Evolutionary conservation across 2,797 vertebrate genomes (phyloP).

Genomic region (Pempheris klunzingeri): DNA sequence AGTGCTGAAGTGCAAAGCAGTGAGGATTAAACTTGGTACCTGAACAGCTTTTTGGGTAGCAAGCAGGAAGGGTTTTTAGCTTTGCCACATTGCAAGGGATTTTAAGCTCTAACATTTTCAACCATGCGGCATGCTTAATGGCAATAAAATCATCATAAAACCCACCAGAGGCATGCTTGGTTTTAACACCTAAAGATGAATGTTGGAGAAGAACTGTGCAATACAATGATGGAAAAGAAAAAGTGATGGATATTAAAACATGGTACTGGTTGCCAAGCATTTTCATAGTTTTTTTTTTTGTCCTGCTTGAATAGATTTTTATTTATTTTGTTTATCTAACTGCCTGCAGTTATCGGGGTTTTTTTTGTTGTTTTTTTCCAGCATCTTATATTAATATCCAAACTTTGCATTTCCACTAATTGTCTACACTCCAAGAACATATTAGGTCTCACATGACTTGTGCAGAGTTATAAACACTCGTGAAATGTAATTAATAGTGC

Average conservation of each 20-base stretch:
- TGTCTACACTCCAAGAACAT: not conserved
- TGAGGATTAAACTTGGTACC: conserved; percentile 39
- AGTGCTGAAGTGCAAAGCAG: conserved; percentile 42
- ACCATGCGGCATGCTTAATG: not conserved
- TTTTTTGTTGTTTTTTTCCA: not conserved
- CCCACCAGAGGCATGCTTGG: conserved; percentile 10
- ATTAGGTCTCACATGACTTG: not conserved
- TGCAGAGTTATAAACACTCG: not conserved
- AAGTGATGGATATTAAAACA: conserved; percentile 18
- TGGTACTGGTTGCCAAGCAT: not conserved
- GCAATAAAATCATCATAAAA: conserved; percentile 30
- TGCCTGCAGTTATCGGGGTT: conserved; percentile 1
- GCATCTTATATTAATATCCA: not conserved
- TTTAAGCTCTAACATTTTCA: conserved; percentile 39
- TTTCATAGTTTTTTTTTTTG: not conserved
- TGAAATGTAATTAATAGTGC: not conserved
- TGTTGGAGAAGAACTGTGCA: conserved; percentile 7
- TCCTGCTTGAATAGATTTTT: not conserved
- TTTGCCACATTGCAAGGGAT: conserved; percentile 31
- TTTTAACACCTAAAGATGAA: conserved; percentile 17
- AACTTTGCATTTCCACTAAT: not conserved
- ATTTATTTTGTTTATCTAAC: not conserved
- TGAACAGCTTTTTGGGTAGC: conserved; percentile 33
- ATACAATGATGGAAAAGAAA: not conserved
- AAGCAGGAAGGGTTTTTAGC: conserved; percentile 26